These are phyloP conservation scores for Notechis scutatus DNA, from an alignment of 2,113 vertebrate species.

Conservation along the genomic window DNA sequence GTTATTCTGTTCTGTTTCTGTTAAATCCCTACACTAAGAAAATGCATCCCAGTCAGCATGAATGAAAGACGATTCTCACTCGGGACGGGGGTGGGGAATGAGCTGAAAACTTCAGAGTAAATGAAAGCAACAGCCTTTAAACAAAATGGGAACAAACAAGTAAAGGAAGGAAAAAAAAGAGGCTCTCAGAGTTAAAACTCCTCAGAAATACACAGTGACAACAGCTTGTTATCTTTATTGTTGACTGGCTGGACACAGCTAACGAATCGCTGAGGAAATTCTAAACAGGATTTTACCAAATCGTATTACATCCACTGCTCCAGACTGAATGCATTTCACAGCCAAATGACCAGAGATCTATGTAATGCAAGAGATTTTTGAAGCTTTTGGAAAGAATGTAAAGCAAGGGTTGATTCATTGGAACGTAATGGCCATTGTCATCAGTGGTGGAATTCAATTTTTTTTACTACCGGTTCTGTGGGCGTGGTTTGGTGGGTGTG, in stretches of 20 bases:
- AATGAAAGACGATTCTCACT: background rate
- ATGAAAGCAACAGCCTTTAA: background rate
- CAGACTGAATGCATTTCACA: constrained; percentile 52
- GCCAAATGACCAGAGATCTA: constrained; percentile 53
- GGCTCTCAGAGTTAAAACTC: background rate
- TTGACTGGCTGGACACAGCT: constrained; percentile 35
- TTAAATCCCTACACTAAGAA: background rate
- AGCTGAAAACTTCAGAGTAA: background rate
- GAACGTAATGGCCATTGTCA: constrained; percentile 14
- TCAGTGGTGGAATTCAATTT: background rate
- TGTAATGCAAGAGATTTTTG: constrained; percentile 53
- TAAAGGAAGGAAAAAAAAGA: background rate
- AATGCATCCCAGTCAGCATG: background rate
- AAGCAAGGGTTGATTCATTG: constrained; percentile 53
- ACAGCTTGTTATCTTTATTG: constrained; percentile 37
- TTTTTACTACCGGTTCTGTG: too few species aligned
- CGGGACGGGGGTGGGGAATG: too few species aligned
- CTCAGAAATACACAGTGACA: constrained; percentile 21
- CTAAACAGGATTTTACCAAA: constrained; percentile 45
- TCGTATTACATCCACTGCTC: constrained; percentile 43
- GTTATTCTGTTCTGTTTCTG: background rate
- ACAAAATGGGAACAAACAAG: background rate
- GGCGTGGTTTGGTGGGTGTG: too few species aligned
- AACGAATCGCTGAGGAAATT: constrained; percentile 47
- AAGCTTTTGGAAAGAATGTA: constrained; percentile 54